These are phyloP conservation scores for Gila orcuttii DNA, from an alignment of 2,113 vertebrate species.

Conservation along the genomic window DNA sequence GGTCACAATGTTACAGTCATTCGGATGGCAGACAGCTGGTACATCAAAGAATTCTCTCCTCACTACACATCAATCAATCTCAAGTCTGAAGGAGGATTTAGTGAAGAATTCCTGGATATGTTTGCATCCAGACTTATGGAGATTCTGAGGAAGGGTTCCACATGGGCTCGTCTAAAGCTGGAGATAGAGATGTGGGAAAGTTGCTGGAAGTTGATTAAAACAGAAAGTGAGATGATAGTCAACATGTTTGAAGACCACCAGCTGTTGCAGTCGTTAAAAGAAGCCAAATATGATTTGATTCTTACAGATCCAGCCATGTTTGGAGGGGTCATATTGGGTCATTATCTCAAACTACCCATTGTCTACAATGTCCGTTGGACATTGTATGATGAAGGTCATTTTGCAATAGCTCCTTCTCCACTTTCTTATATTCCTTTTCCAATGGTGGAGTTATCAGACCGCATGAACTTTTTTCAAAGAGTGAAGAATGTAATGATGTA, in stretches of 20 bases:
- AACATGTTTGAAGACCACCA: constrained; percentile 36
- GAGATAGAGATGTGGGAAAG: constrained; percentile 44
- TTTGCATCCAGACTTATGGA: constrained; percentile 33
- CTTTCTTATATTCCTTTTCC: constrained; percentile 60
- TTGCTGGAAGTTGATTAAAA: constrained; percentile 1
- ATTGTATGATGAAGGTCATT: constrained; percentile 54
- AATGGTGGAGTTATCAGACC: constrained; percentile 53
- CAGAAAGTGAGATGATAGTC: constrained; percentile 40
- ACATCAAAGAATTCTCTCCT: constrained; percentile 42
- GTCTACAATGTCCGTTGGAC: constrained; percentile 63
- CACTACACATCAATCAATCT: constrained; percentile 46
- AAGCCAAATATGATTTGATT: constrained; percentile 53
- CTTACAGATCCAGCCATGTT: constrained; percentile 57
- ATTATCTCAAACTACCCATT: constrained; percentile 61
- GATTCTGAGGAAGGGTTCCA: constrained; percentile 40
- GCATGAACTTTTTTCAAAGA: constrained; percentile 60
- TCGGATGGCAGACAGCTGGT: constrained; percentile 44
- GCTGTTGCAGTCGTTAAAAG: constrained; percentile 43
- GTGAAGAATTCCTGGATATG: constrained; percentile 13
- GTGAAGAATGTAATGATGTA: constrained; percentile 50
- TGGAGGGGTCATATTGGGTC: constrained; percentile 44
- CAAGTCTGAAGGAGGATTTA: neutral
- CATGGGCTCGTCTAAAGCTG: constrained; percentile 32
- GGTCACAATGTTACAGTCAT: constrained; percentile 68
- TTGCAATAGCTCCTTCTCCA: constrained; percentile 58